A percentile compares a stretch with the other conserved stretches of the same genome.
Conservation (phyloP, 2,888 invertebrate genomes). For the Nymphalis urticae region DNA sequence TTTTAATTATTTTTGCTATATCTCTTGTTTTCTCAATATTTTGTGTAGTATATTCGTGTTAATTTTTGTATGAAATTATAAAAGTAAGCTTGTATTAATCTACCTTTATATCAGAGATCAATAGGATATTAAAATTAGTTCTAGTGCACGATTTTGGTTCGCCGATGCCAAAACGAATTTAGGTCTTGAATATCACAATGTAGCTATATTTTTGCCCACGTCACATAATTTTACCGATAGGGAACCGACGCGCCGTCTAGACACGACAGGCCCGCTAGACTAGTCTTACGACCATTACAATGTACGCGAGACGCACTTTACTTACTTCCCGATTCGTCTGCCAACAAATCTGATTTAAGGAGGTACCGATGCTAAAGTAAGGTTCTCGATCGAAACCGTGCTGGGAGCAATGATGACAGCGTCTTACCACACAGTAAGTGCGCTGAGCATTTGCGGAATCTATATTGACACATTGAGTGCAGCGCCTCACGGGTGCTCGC, state of each 20-base stretch:
- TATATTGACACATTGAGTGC: constrained; percentile 40
- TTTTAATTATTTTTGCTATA: no score
- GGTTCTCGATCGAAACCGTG: constrained; percentile 57
- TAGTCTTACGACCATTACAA: constrained; percentile 60
- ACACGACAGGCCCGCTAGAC: constrained; percentile 71
- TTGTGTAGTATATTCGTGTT: no score
- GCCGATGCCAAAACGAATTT: constrained; percentile 5
- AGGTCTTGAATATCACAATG: constrained; percentile 22
- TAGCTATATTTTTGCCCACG: constrained; percentile 41
- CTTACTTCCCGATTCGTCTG: constrained; percentile 54
- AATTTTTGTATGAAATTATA: no score
- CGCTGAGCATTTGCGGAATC: constrained; percentile 46
- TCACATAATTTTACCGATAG: constrained; percentile 78
- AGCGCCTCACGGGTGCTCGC: constrained; percentile 21
- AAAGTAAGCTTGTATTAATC: no score
- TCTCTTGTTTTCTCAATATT: no score
- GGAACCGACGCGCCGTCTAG: constrained; percentile 75
- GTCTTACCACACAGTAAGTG: constrained; percentile 49
- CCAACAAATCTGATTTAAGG: constrained; percentile 55
- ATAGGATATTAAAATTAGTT: neutral
- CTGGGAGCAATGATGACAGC: constrained; percentile 48
- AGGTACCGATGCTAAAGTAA: constrained; percentile 56
- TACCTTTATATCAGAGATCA: no score
- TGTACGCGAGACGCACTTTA: constrained; percentile 43
- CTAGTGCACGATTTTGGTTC: neutral